Base-by-base conservation (phyloP, 2,888 invertebrate genomes). In the Thymelicus lineola region DNA sequence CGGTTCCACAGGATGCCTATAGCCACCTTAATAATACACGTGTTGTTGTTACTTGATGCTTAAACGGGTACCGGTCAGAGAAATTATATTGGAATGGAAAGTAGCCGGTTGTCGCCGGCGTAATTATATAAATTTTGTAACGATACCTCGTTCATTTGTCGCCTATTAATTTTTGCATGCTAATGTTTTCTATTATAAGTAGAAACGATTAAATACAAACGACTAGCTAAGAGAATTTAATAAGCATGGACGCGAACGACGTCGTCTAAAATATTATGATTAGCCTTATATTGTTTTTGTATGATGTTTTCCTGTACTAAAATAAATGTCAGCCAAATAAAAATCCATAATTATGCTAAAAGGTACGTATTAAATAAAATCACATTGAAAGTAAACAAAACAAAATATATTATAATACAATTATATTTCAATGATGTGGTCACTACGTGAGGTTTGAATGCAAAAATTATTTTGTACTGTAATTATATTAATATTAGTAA, bases 1-100 rank as follows among this genome's bases (percentile, higher is more conserved):
- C 88, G 89, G 91, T 93, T 91, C 77, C 81, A 79, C 86, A 83
- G 90, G 90, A 89, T 87, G 84, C 87, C 85, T 86, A 81, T 83
- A 84, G 76, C 79, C 79, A 82, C 80, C 80, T 75, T 73, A 74
- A 46, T 77, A 59, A 67, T 67, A 61, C 53, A 80, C 76, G 78
- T 79, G 79, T 42, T 81, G 81, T 82, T 74, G 74, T 75, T 72
- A 77, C 77, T 81, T 78, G 75, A 74, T 55, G 67, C 67, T 67
- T 67, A 82, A 82, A 81, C 76, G 71, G 69, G 76, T 74, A 76
- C 75, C 75, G 75, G 69, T 67, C 71, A 68, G 61, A 68, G 72
- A 74, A 70, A 75, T 72, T 75, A 73, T 73, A 74, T 75, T 74
- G 74, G 74, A 73, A 75, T 72, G 74, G 73, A 75, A 77, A 76